These are phyloP conservation scores for Vanessa cardui DNA, from an alignment of 2,888 invertebrate genomes.

Conservation along the genomic window DNA sequence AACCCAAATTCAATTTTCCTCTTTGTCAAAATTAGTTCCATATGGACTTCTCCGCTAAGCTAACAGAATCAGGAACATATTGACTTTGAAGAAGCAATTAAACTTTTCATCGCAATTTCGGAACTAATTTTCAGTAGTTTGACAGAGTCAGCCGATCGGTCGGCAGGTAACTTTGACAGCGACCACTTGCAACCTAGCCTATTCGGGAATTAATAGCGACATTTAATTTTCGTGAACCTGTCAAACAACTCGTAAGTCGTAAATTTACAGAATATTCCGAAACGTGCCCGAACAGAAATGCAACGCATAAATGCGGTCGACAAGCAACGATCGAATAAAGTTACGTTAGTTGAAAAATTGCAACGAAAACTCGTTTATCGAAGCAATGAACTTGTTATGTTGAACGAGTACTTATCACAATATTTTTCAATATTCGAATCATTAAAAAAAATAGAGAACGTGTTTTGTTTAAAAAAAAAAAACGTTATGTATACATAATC, in stretches of 20 bases:
- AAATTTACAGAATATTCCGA: conserved; percentile 22
- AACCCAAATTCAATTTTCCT: conserved; percentile 45
- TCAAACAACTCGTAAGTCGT: conserved; percentile 17
- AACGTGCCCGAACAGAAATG: conserved; percentile 12
- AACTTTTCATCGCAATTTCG: conserved; percentile 77
- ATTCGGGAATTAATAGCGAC: conserved; percentile 59
- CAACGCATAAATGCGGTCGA: conserved; percentile 15
- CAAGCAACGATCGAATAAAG: conserved; percentile 12
- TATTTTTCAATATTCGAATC: too few species aligned
- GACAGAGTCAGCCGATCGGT: conserved; percentile 72
- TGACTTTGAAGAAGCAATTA: conserved; percentile 78
- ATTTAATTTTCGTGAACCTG: conserved; percentile 54
- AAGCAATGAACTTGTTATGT: neutral
- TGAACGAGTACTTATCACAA: too few species aligned
- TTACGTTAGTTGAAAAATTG: conserved; percentile 2
- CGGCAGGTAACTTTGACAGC: conserved; percentile 65
- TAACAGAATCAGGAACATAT: conserved; percentile 55
- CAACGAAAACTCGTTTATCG: neutral
- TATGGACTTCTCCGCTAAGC: conserved; percentile 34
- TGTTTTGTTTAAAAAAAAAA: too few species aligned
- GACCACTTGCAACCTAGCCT: conserved; percentile 56
- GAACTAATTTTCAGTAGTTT: conserved; percentile 79
- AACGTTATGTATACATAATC: too few species aligned
- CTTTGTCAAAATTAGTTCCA: conserved; percentile 46
- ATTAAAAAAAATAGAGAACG: too few species aligned